phyloP scores from a whole-genome alignment of 2,797 vertebrate genomes.

The Tolypeutes matacus region DNA sequence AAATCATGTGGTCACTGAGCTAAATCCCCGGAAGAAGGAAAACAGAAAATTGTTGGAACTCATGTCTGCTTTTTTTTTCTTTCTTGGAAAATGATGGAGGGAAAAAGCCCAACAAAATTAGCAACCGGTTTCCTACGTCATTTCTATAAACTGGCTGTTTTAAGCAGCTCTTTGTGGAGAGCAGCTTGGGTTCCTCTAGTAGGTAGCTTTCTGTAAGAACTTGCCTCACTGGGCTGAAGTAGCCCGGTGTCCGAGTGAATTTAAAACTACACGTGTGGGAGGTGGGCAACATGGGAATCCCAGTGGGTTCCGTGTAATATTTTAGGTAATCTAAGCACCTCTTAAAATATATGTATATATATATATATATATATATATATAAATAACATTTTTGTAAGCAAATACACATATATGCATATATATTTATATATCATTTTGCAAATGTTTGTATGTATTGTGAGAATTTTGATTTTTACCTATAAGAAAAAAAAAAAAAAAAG shows the following conservation, averaged over 20 bases:
- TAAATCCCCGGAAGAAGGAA: conserved; percentile 28
- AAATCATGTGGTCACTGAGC: background rate
- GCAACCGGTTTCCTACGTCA: conserved; percentile 49
- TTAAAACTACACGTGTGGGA: conserved; percentile 13
- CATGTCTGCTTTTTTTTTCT: background rate
- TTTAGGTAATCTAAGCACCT: no score
- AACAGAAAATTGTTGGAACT: conserved; percentile 57
- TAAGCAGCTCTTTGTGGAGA: background rate
- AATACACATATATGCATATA: no score
- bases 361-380: no score
- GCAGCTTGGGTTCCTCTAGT: background rate
- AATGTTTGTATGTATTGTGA: no score
- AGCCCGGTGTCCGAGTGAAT: background rate
- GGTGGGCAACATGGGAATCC: no score
- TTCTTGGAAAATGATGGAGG: conserved; percentile 61
- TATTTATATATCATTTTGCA: no score
- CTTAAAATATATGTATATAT: no score
- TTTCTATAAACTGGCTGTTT: conserved; percentile 45
- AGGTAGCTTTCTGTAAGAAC: conserved; percentile 7
- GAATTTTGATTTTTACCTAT: no score
- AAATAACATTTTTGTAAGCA: no score
- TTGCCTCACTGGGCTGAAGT: background rate
- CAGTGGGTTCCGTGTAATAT: no score
- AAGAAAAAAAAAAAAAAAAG: no score
- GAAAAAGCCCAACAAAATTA: background rate